These are phyloP conservation scores for Dynastes hyllus DNA, from an alignment of 2,888 invertebrate genomes.

Conservation along the genomic window DNA sequence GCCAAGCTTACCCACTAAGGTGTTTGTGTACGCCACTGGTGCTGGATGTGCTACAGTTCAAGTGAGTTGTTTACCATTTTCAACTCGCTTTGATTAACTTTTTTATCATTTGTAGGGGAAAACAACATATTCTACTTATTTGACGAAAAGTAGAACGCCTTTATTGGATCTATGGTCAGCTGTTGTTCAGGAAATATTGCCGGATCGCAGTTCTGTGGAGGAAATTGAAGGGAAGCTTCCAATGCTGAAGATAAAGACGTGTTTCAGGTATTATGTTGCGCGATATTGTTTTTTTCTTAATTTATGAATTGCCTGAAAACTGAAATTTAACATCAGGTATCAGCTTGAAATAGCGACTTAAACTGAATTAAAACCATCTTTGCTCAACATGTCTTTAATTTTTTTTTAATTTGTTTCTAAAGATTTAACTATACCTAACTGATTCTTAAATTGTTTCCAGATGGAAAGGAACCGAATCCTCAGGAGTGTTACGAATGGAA, in stretches of 20 bases:
- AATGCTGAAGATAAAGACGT: slow-evolving; percentile 77
- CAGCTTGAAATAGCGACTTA: no score
- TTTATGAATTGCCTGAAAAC: no score
- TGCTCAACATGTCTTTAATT: neutral
- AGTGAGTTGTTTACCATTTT: slow-evolving; percentile 65
- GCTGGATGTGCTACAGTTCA: slow-evolving; percentile 81
- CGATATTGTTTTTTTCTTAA: no score
- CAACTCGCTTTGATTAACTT: neutral
- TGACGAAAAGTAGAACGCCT: slow-evolving; percentile 74
- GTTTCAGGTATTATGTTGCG: slow-evolving; percentile 74
- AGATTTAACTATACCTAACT: slow-evolving; percentile 33
- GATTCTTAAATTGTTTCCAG: slow-evolving; percentile 62
- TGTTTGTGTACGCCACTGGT: slow-evolving; percentile 81
- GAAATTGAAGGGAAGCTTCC: slow-evolving; percentile 79
- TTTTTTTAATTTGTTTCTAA: slow-evolving; percentile 31
- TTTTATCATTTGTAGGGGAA: slow-evolving; percentile 71
- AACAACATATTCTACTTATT: slow-evolving; percentile 78
- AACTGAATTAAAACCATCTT: no score
- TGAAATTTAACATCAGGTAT: neutral
- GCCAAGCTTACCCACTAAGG: slow-evolving; percentile 79
- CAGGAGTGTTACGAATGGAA: slow-evolving; percentile 77
- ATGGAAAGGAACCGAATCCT: slow-evolving; percentile 77
- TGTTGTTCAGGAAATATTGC: slow-evolving; percentile 78
- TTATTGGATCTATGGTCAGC: slow-evolving; percentile 77
- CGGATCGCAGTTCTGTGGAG: slow-evolving; percentile 77